Base-by-base conservation (phyloP, 2,888 invertebrate species). In the Podotricha telesiphe region DNA sequence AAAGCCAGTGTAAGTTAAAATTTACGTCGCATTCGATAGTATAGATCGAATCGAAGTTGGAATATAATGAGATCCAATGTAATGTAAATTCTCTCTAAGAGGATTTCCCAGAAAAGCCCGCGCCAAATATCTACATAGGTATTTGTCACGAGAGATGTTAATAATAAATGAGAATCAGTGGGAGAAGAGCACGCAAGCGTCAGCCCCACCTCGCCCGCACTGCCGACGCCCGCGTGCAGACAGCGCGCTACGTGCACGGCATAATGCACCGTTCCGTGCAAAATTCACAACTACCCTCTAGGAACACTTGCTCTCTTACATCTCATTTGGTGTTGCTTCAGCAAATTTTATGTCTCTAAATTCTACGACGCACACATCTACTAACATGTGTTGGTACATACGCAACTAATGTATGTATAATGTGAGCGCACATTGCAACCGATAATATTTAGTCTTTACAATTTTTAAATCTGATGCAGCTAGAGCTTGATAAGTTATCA, bases 221-320 rank as follows among this genome's bases (percentile, higher is more conserved):
- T 77, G 77, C 58, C 58, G 58, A 28, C 53, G 20, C 79, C 73
- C 78, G 79, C 79, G 80, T 80, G 76, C 78, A 79, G 80, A 79
- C 79, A 76, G 78, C 76, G 77, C 80, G 80, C 78, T 91, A 92
- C 92, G 92, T 92, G 92, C 89, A 81, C 88, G 83, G 92, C 88
- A 93, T 93, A 93, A 88, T 90, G 88, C 89, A 86, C 82, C 80
- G 79, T 81, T 83, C 86, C 82, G 86, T 91, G 84, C 88, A 89
- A 91, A 91, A 92, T 92, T 92, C 89, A 89, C 91, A 88, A 89
- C 89, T 89, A 88, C 87, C 86, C 88, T 81, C 85, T 81, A 80
- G 85, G 86, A 81, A 87, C 90, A 89, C 91, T 91, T 88, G 86
- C 89, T 86, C 82, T 82, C 86, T 84, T 85, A 81, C 88, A 89